Percentiles rank a stretch among this genome's conserved stretches.
These are phyloP conservation scores for Netelia fuscicornis DNA, from an alignment of 2,888 invertebrate genomes.

Conservation along the genomic window DNA sequence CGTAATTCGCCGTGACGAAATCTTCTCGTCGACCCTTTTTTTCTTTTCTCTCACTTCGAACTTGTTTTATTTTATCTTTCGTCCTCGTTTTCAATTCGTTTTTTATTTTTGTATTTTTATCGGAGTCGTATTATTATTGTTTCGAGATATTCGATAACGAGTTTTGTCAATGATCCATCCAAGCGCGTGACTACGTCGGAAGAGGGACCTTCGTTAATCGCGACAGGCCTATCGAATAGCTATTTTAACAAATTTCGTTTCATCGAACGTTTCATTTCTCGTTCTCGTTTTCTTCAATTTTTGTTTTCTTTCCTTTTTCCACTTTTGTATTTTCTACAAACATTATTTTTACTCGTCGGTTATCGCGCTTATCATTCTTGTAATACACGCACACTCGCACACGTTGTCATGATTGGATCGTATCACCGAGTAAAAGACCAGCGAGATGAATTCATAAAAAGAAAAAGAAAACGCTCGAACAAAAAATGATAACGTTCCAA, in stretches of 20 bases:
- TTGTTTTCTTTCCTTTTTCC: background rate
- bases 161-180: background rate
- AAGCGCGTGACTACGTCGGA: background rate
- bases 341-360: no score
- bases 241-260: background rate
- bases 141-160: no score
- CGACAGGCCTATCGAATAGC: background rate
- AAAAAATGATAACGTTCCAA: no score
- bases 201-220: constrained; percentile 47
- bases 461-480: background rate
- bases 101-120: background rate
- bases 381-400: background rate
- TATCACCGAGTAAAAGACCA: no score
- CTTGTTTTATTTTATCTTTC: background rate
- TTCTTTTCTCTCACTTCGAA: background rate
- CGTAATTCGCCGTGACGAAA: background rate
- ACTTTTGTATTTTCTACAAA: no score
- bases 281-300: background rate
- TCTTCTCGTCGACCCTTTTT: background rate
- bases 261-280: background rate
- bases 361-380: no score
- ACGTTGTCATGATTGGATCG: no score
- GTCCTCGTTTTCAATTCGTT: background rate
- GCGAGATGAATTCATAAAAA: no score
- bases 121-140: background rate